Base-by-base conservation (phyloP, 2,113 vertebrate species). In the Salvelinus sp. region DNA sequence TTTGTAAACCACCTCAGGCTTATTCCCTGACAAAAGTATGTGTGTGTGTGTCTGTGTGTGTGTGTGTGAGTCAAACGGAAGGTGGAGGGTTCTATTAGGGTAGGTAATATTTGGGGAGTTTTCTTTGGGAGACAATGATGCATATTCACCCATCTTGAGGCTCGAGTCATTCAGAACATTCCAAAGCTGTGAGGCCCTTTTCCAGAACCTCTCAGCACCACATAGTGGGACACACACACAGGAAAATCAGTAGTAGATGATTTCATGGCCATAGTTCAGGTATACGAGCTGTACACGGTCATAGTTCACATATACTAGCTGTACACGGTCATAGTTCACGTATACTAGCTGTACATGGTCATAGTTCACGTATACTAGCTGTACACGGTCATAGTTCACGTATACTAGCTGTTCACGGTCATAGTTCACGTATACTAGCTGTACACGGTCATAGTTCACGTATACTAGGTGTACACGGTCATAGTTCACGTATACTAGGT, bases 221-320 rank as follows among this genome's bases (percentile, higher is more conserved):
- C 66, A 73, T 33, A 48, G 38, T 10, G 38, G 33, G 48, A 48
- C 23, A 28, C 63, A 18, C 33, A 33, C 6, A 33, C 33, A 33
- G 85, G 83, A 85, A 90, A 92, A 90, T 91, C 86, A 79, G 90
- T 90, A 86, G 69, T 67, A 75, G 79, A 81, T 89, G 88, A 91
- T 86, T 73, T 91, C 89, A 90, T 66, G 50, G 74, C 33, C 6
- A 33, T 33, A 6, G 33, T 33, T 33, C 33, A 33, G 33, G 28
- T 25, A 47, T 33, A 33, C 33, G 1, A 6, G 33, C 33, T 33
- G 33, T 33, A 33, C 33, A 33, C 1, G 6, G 28, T 28, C 28
- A 28, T 28, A 28, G 28, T 28, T 28, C 28, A 28, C 3, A 3
- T 28, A 28, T 4, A 4, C 28, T 28, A 4, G 28, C 28, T 28